Evolutionary conservation across 2,888 invertebrate species (phyloP).

Genomic region (Nymphalis polychloros): DNA sequence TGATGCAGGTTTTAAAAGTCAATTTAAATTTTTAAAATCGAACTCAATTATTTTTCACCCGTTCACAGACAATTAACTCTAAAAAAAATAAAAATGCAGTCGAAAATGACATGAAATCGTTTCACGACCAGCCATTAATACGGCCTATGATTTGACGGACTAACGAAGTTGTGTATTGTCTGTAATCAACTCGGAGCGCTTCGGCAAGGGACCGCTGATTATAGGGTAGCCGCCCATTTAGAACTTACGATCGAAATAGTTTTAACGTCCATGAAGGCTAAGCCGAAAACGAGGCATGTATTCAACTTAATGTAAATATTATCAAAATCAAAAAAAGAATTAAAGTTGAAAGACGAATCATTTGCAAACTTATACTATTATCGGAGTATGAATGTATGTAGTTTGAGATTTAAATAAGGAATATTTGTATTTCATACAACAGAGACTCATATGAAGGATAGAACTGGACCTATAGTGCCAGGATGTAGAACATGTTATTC

Average conservation of each 20-base stretch:
- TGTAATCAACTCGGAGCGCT: slow-evolving; percentile 69
- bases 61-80: slow-evolving; percentile 67
- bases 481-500: slow-evolving; percentile 29
- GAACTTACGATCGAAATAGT: slow-evolving; percentile 33
- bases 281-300: slow-evolving; percentile 22
- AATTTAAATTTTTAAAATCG: not conserved
- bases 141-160: slow-evolving; percentile 76
- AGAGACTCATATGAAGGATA: not conserved
- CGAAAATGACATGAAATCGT: slow-evolving; percentile 73
- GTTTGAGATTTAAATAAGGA: too few species aligned
- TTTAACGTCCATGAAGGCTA: slow-evolving; percentile 25
- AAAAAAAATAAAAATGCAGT: slow-evolving; percentile 45
- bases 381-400: too few species aligned
- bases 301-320: slow-evolving; percentile 13
- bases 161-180: slow-evolving; percentile 71
- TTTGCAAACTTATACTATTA: not conserved
- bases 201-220: slow-evolving; percentile 64
- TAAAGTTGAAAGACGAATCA: too few species aligned
- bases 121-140: slow-evolving; percentile 59
- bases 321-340: not conserved
- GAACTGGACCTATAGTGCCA: slow-evolving; percentile 6
- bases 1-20: not conserved
- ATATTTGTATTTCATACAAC: not conserved
- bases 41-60: slow-evolving; percentile 9
- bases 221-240: slow-evolving; percentile 74